Evolutionary conservation across 2,797 vertebrate species (phyloP), one percentile per base, ranked within the genome.

Genomic region (Bufotes viridis): DNA sequence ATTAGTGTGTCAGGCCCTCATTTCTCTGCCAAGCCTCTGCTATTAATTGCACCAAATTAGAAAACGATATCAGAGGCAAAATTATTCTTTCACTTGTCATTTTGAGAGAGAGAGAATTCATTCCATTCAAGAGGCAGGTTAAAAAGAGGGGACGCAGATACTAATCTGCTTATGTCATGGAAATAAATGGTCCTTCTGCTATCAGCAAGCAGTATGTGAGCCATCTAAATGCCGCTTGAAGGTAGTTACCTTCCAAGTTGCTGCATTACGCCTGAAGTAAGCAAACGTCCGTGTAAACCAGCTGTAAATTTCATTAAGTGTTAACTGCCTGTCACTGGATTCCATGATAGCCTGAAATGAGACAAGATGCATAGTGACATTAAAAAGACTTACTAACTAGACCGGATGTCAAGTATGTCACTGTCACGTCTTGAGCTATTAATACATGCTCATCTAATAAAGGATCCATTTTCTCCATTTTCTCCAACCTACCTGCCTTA

Each of bases 261-360:
- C 98, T 72, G 98, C 98, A 90, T 99, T 99, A 94, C 98, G 97
- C 96, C 98, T 97, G 96, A 99, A 99, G 96, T 99, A 99, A 94
- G 98, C 98, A 91, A 99, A 99, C 90, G 98, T 99, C 95, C 98
- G 97, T 84, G 98, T 99, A 97, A 99, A 99, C 98, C 98, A 99
- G 97, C 97, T 99, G 97, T 99, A 99, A 96, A 99, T 99, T 98
- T 99, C 98, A 95, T 99, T 99, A 95, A 99, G 98, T 91, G 98
- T 99, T 97, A 99, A 96, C 97, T 99, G 98, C 97, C 97, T 99
- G 97, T 99, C 98, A 93, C 94, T 94, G 87, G 98, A 97, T 96
- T 99, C 98, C 97, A 99, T 97, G 96, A 99, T 99, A 94, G 97
- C 97, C 98, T 99, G 97, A 93, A 96, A 98, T 96, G 96, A 98